Evolutionary conservation across 37 sponge, comb jelly and placozoan species (phyloP), one percentile per base, ranked within the genome.

Genomic region (Trichoplax adhaerens): DNA sequence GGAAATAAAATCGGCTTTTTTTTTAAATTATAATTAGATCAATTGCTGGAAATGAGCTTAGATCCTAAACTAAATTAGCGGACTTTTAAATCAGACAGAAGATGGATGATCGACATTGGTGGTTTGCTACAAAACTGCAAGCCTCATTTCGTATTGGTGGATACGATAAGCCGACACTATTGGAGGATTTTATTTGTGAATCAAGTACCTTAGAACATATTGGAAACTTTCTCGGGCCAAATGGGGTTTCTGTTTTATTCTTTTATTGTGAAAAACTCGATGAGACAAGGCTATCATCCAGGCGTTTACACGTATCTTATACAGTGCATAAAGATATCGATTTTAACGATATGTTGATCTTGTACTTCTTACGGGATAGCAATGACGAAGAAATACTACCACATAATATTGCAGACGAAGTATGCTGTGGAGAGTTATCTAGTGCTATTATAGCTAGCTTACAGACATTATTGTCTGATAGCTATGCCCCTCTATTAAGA

Each of bases 91-190:
- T 8, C 69, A n/a, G 69, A 8, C 29, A 47, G 12, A 47, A 51
- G 3, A 93, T 93, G 94, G 94, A 93, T 50, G 90, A 93, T 62
- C 70, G 90, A n/a, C 79, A 83, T 47, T 88, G 81, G 84, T 93
- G 94, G 94, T 93, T 93, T 79, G 94, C 94, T 49, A 76, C 84
- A 65, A 89, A 88, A 78, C 81, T 93, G n/a, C 94, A 93, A 69
- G 90, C 85, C 58, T 81, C 91, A 51, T 93, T 89, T 65, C 83
- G 79, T 64, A 85, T 93, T 76, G 90, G 90, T 12, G 86, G 84
- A 29, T 88, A 83, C 62, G 94, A 93, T 72, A 86, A 83, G 55
- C 94, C 94, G 4, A 88, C 89, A 2, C 72, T 88, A 46, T 68
- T 93, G 64, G 94, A 93, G 58, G 90, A 93, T 72, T 93, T 93